Evolutionary conservation across 2,797 vertebrate genomes (phyloP).

Genomic region (Lacerta viridis): DNA sequence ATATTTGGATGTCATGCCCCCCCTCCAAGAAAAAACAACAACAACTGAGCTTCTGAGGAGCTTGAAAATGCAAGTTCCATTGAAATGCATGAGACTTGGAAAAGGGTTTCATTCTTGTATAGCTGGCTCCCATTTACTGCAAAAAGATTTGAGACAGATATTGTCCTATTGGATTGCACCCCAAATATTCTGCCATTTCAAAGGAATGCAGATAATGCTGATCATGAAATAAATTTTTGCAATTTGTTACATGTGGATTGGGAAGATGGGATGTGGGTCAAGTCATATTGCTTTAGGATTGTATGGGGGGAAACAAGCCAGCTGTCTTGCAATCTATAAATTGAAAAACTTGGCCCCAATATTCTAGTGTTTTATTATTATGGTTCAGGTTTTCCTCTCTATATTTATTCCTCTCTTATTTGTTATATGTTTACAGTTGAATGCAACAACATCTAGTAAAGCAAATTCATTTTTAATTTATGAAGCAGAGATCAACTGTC

Average conservation of each 20-base stretch:
- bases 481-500: constrained; percentile 11
- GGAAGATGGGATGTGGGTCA: constrained; percentile 18
- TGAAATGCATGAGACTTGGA: background rate
- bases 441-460: background rate
- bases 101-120: background rate
- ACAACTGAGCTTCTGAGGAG: no score
- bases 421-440: background rate
- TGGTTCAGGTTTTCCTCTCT: background rate
- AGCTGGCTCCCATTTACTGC: background rate
- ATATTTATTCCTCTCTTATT: background rate
- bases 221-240: constrained; percentile 47
- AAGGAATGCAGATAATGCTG: constrained; percentile 11
- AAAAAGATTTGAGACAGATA: background rate
- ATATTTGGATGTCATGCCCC: background rate
- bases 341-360: background rate
- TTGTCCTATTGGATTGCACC: background rate
- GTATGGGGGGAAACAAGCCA: background rate
- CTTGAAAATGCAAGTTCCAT: constrained; percentile 3
- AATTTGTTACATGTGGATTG: constrained; percentile 56
- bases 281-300: constrained; percentile 27
- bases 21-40: no score
- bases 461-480: constrained; percentile 29
- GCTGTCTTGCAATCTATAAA: background rate
- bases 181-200: background rate
- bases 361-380: background rate